Percentiles rank a stretch among this genome's conserved stretches.
These are phyloP conservation scores for Chelon labrosus DNA, from an alignment of 2,797 vertebrate species.

Conservation along the genomic window DNA sequence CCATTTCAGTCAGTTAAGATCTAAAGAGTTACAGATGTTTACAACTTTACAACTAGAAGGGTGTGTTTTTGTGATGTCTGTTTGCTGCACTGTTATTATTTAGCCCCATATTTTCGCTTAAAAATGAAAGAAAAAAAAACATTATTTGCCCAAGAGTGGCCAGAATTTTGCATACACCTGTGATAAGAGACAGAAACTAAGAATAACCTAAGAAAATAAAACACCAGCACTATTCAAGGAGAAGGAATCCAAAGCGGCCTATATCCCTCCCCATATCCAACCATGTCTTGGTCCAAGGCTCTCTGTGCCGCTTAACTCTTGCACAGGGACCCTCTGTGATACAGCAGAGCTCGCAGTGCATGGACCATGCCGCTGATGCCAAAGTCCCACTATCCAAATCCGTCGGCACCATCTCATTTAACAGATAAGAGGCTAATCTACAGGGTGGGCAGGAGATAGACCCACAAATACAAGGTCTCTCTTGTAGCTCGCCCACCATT, in stretches of 20 bases:
- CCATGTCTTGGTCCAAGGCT: constrained; percentile 77
- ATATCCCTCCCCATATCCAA: constrained; percentile 71
- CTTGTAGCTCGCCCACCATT: constrained; percentile 75
- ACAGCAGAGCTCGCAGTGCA: constrained; percentile 65
- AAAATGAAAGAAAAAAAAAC: background rate
- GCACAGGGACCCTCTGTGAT: constrained; percentile 69
- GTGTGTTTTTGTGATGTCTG: background rate
- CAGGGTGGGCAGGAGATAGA: constrained; percentile 77
- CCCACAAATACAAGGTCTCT: constrained; percentile 76
- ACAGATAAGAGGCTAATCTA: constrained; percentile 84
- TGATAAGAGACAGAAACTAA: constrained; percentile 25
- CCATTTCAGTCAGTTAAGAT: background rate
- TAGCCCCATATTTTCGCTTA: background rate
- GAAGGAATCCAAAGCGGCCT: constrained; percentile 66
- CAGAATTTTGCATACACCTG: constrained; percentile 4
- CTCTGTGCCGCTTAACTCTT: constrained; percentile 65
- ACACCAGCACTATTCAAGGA: constrained; percentile 39
- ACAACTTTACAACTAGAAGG: background rate
- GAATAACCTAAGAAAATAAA: background rate
- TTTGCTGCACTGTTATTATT: background rate
- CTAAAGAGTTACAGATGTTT: background rate
- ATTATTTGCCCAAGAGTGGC: constrained; percentile 10
- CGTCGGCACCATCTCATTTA: constrained; percentile 83
- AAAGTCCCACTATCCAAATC: constrained; percentile 80
- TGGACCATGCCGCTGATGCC: constrained; percentile 61